Evolutionary conservation across 2,113 vertebrate species (phyloP).

Genomic region (Rostratula benghalensis): DNA sequence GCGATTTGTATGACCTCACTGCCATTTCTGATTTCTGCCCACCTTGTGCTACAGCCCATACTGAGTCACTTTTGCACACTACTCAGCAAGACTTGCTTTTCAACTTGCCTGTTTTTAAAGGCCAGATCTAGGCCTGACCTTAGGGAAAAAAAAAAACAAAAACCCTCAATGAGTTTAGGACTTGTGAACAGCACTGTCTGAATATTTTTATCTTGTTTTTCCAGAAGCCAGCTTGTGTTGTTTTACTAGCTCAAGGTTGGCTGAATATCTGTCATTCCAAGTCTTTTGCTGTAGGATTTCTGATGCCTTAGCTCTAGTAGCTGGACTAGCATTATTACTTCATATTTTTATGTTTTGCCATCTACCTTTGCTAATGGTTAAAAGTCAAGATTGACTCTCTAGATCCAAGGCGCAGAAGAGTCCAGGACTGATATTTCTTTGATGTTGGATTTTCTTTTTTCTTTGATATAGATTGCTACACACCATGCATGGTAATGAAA

Average conservation of each 20-base stretch:
- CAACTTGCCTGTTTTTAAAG: neutral
- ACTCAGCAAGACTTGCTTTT: neutral
- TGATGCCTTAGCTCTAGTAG: neutral
- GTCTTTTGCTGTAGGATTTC: neutral
- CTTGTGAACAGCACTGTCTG: neutral
- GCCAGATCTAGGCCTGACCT: neutral
- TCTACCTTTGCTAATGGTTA: neutral
- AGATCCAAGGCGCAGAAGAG: neutral
- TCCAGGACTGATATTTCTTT: neutral
- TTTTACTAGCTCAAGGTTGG: neutral
- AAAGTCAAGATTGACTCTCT: neutral
- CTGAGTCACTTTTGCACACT: neutral
- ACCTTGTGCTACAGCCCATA: accelerated
- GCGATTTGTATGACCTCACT: neutral
- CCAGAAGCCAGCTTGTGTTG: neutral
- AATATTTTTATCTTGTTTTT: neutral
- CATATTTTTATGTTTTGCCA: neutral
- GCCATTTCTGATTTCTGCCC: accelerated
- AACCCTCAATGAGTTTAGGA: neutral
- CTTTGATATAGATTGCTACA: neutral
- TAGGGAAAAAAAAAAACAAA: neutral
- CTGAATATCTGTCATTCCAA: neutral
- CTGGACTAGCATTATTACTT: neutral
- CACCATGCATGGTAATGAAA: neutral
- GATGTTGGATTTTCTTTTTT: neutral